A percentile compares a stretch with the other conserved stretches of the same genome.
These are phyloP conservation scores for Nannospalax galili DNA, from an alignment of 2,113 vertebrate species.

Conservation along the genomic window DNA sequence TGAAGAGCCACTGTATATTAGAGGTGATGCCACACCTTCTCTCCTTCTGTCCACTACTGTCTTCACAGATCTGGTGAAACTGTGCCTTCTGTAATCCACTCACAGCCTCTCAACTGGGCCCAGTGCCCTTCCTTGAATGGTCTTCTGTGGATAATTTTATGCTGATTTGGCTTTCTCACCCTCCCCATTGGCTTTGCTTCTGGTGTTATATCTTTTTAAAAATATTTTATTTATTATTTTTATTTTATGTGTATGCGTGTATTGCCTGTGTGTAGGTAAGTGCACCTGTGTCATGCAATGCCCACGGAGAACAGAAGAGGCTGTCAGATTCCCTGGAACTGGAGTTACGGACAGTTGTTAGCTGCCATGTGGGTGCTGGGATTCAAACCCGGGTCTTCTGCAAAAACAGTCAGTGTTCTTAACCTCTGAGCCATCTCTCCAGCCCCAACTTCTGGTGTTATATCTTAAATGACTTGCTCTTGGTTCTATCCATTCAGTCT, in stretches of 20 bases:
- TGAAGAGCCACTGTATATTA: not conserved
- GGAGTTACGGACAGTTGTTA: no score
- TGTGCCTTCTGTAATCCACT: not conserved
- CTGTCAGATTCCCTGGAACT: no score
- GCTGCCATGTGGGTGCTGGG: no score
- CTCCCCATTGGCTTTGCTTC: not conserved
- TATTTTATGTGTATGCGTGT: no score
- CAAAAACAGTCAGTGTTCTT: no score
- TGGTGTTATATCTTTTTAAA: not conserved
- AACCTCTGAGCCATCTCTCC: no score
- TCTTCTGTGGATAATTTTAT: not conserved
- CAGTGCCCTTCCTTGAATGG: not conserved
- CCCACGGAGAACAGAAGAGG: no score
- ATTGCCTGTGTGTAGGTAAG: no score
- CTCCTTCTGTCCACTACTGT: not conserved
- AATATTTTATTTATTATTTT: no score
- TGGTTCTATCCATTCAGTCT: not conserved
- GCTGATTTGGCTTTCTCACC: not conserved
- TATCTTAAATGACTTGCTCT: not conserved
- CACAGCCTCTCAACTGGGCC: not conserved
- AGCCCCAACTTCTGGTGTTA: not conserved
- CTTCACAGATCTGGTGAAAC: not conserved
- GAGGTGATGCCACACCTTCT: not conserved
- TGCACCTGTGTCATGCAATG: no score
- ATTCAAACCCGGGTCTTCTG: no score